A percentile compares a stretch with the other conserved stretches of the same genome.
Evolutionary conservation across 2,888 invertebrate genomes (phyloP).

Genomic region (Eulithis prunata): DNA sequence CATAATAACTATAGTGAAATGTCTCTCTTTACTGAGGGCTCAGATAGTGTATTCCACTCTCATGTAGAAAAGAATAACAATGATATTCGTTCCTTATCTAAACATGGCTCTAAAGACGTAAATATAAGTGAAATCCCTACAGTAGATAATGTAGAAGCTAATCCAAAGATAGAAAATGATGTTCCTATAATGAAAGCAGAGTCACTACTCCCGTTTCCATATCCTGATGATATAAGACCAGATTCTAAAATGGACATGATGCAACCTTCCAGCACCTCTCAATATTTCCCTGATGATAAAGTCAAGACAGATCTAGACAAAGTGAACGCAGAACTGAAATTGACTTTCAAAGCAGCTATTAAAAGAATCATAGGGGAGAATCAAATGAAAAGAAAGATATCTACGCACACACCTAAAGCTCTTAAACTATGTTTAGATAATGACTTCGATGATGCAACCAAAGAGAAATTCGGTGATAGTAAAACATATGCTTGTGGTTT

Average conservation of each 20-base stretch:
- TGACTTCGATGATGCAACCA: conserved; percentile 28
- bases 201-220: conserved; percentile 63
- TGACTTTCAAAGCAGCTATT: conserved; percentile 71
- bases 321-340: conserved; percentile 69
- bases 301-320: conserved; percentile 68
- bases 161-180: conserved; percentile 28
- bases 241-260: conserved; percentile 44
- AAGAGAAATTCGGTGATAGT: conserved; percentile 15
- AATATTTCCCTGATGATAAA: conserved; percentile 45
- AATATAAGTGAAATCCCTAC: conserved; percentile 14
- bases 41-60: conserved; percentile 67
- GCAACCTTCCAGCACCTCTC: conserved; percentile 33
- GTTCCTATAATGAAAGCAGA: conserved; percentile 67
- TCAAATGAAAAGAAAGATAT: conserved; percentile 40
- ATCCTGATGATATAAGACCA: conserved; percentile 59
- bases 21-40: conserved; percentile 67
- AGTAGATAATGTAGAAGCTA: conserved; percentile 29
- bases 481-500: conserved; percentile 7
- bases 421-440: conserved; percentile 34
- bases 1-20: conserved; percentile 54
- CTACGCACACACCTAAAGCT: conserved; percentile 31
- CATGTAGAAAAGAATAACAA: conserved; percentile 59
- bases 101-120: conserved; percentile 31
- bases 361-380: conserved; percentile 64
- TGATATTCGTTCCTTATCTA: conserved; percentile 37